Percentiles rank a stretch among this genome's conserved stretches.
Evolutionary conservation across 2,888 invertebrate species (phyloP).

Genomic region (Ditula angustiorana): DNA sequence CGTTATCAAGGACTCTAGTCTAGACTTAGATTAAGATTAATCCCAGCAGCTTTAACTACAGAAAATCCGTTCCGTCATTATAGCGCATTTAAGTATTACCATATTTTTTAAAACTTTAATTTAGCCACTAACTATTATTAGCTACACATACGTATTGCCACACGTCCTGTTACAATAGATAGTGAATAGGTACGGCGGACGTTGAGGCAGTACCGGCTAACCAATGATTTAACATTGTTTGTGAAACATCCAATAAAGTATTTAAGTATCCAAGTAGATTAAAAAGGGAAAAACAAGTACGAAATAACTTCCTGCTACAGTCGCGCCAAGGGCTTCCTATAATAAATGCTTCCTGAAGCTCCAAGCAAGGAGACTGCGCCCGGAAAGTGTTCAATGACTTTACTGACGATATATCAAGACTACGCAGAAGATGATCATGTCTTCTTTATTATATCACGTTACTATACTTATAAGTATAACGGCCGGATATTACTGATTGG

Average conservation of each 20-base stretch:
- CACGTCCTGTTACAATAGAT: conserved; percentile 1
- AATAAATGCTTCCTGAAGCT: neutral
- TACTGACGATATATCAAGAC: neutral
- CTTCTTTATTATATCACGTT: neutral
- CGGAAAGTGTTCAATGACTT: neutral
- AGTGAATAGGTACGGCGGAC: neutral
- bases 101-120: too few species aligned
- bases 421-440: too few species aligned
- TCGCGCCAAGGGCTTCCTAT: conserved; percentile 1
- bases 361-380: neutral
- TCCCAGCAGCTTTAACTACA: too few species aligned
- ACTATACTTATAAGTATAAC: neutral
- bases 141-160: neutral
- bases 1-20: too few species aligned
- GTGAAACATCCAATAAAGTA: neutral
- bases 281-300: neutral
- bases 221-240: neutral
- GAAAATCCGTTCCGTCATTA: too few species aligned
- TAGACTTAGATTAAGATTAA: too few species aligned
- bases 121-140: too few species aligned
- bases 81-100: too few species aligned
- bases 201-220: neutral
- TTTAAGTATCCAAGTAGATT: neutral
- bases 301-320: neutral
- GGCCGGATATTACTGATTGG: conserved; percentile 4